Percentiles rank a stretch among this genome's conserved stretches.
Evolutionary conservation across 2,113 vertebrate species (phyloP).

Genomic region (Tretioscincus oriximinensis): DNA sequence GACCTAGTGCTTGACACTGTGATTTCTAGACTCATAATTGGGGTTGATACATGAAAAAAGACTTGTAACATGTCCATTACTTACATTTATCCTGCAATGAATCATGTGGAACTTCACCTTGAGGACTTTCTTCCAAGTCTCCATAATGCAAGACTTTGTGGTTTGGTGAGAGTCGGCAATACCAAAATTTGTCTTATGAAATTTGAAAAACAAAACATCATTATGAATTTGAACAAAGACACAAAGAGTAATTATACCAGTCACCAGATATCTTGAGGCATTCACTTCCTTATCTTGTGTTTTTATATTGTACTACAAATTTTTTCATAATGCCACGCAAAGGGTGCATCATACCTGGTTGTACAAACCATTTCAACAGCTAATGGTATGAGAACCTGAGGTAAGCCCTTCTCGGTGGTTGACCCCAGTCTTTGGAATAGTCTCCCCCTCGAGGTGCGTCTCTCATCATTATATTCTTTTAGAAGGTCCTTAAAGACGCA

Average conservation of each 20-base stretch:
- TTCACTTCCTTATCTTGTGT: neutral
- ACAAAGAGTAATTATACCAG: neutral
- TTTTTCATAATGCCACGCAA: too few species aligned
- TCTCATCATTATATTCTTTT: too few species aligned
- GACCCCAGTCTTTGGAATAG: too few species aligned
- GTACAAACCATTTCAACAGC: too few species aligned
- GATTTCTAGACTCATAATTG: neutral
- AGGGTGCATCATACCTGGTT: too few species aligned
- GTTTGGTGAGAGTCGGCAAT: slow-evolving; percentile 96
- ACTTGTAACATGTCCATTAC: slow-evolving; percentile 48
- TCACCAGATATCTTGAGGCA: neutral
- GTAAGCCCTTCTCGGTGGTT: too few species aligned
- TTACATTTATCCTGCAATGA: slow-evolving; percentile 97
- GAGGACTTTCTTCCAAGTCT: slow-evolving; percentile 96
- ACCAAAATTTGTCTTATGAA: slow-evolving; percentile 96
- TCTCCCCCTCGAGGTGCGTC: too few species aligned
- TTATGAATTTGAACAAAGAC: slow-evolving; percentile 19
- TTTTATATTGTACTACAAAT: slow-evolving; percentile 12
- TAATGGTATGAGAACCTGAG: too few species aligned
- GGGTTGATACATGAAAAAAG: neutral
- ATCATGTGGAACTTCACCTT: slow-evolving; percentile 95
- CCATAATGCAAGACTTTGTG: slow-evolving; percentile 99
- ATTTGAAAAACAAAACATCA: neutral
- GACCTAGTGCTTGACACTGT: neutral
- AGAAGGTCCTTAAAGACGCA: too few species aligned